Conservation (phyloP, 1,140 invertebrate species). For the Nasonia giraulti region DNA sequence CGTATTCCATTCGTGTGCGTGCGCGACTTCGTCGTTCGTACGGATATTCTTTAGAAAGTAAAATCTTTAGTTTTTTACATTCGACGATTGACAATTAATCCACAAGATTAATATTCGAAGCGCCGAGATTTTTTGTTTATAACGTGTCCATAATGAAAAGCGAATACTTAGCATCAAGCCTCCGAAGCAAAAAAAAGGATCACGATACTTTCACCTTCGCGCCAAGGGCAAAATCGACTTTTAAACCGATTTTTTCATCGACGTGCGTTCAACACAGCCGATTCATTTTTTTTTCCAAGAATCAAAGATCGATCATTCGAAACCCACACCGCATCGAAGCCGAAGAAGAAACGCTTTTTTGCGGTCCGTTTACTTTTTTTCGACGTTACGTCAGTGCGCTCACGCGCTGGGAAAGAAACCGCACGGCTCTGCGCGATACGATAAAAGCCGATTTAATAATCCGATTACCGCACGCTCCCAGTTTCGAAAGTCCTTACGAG, state of each 20-base stretch:
- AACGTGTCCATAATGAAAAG: too few species aligned
- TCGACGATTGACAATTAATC: too few species aligned
- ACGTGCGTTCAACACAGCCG: background rate
- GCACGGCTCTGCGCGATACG: background rate
- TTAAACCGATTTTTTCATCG: too few species aligned
- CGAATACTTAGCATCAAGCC: too few species aligned
- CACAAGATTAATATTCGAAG: too few species aligned
- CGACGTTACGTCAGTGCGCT: background rate
- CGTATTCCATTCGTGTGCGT: background rate
- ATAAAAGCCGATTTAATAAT: conserved; percentile 36
- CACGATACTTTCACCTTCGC: background rate
- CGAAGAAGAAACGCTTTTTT: background rate
- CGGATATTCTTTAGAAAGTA: background rate
- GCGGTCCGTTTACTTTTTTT: background rate
- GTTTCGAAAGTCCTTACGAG: conserved; percentile 2
- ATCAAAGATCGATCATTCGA: too few species aligned
- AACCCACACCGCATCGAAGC: too few species aligned
- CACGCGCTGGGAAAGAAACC: conserved; percentile 1
- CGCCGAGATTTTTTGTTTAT: too few species aligned
- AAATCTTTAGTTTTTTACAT: too few species aligned
- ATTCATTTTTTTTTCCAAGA: too few species aligned
- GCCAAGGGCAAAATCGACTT: background rate
- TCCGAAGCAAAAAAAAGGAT: too few species aligned
- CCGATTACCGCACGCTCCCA: conserved; percentile 27
- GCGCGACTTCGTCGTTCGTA: background rate